phyloP scores from a whole-genome alignment of 2,888 invertebrate species.

The Melanophora roralis region DNA sequence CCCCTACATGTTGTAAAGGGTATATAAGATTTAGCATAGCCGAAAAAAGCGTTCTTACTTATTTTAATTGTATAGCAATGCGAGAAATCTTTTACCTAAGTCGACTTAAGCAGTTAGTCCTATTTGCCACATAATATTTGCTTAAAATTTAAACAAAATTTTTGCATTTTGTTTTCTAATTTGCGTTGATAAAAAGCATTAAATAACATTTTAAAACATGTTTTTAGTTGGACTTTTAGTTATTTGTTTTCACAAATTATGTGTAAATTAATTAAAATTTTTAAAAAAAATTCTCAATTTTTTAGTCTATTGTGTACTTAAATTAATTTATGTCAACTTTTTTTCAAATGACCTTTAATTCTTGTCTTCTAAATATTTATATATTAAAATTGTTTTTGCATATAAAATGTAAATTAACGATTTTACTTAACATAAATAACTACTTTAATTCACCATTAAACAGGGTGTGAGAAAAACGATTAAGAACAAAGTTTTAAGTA shows the following conservation, averaged over 20 bases:
- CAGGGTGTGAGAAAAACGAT: constrained; percentile 33
- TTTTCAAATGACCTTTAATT: constrained; percentile 31
- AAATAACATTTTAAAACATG: neutral
- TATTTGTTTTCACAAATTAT: constrained; percentile 2
- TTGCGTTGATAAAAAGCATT: neutral
- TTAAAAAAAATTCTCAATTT: neutral
- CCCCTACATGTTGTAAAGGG: no score
- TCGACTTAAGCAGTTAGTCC: no score
- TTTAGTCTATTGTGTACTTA: neutral
- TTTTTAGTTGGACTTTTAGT: neutral
- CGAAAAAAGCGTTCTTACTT: no score
- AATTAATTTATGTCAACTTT: neutral
- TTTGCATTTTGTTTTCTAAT: neutral
- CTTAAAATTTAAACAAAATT: neutral
- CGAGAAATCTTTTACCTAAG: no score
- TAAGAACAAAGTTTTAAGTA: neutral
- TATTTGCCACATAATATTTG: neutral
- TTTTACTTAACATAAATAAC: neutral
- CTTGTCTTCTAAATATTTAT: constrained; percentile 6
- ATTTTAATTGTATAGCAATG: no score
- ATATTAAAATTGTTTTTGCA: constrained; percentile 22
- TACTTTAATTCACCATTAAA: constrained; percentile 8
- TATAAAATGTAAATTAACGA: neutral
- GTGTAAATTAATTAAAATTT: neutral
- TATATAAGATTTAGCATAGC: no score